Evolutionary conservation across 2,888 invertebrate species (phyloP).

Genomic region (Didymodactylos carnosus): DNA sequence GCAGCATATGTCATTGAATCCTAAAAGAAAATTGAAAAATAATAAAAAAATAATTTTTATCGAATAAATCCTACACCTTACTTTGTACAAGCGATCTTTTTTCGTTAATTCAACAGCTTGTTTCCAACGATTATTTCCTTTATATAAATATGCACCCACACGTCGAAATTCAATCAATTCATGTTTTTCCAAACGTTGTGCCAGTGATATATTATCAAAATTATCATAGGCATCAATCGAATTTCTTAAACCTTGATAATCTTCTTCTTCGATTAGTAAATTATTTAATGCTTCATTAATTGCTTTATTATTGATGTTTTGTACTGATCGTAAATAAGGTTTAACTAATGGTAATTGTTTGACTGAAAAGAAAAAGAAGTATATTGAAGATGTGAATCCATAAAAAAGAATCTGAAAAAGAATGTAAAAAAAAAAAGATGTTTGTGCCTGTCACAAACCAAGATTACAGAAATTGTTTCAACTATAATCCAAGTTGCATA

Average conservation of each 20-base stretch:
- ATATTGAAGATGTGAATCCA: no score
- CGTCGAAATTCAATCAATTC: conserved; percentile 94
- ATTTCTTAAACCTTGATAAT: conserved; percentile 60
- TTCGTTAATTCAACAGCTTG: conserved; percentile 98
- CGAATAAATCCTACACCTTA: background rate
- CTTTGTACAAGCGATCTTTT: conserved; percentile 77
- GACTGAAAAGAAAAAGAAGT: conserved; percentile 34
- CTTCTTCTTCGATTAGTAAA: conserved; percentile 85
- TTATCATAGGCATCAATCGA: conserved; percentile 99
- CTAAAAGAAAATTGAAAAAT: conserved; percentile 16
- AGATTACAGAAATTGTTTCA: background rate
- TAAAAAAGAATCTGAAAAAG: no score
- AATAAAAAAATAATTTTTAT: background rate
- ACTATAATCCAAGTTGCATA: background rate
- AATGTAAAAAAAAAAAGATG: no score
- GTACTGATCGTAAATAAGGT: conserved; percentile 87
- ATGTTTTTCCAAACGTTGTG: conserved; percentile 89
- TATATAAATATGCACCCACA: conserved; percentile 95
- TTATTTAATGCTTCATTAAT: conserved; percentile 96
- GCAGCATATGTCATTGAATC: conserved; percentile 99
- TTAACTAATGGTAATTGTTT: conserved; percentile 85
- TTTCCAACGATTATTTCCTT: conserved; percentile 98
- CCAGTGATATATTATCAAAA: conserved; percentile 94
- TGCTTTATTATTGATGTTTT: conserved; percentile 93
- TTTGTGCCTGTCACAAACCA: background rate